Evolutionary conservation across 2,113 vertebrate species (phyloP), one percentile per base, ranked within the genome.

Genomic region (Callipepla californica): DNA sequence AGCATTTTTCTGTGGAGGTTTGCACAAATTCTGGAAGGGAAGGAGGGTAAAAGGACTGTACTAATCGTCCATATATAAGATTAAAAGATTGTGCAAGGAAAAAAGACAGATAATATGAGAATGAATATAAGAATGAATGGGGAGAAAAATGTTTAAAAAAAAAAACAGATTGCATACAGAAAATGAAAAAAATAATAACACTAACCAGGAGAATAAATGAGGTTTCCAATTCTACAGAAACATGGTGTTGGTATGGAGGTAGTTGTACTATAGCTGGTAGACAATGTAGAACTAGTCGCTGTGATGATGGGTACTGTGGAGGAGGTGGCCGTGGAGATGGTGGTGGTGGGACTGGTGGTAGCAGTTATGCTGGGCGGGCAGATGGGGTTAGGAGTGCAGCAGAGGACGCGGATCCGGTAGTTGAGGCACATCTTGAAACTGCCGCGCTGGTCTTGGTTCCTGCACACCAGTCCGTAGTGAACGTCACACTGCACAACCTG

Each of bases 171-270:
- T 1, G 7, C 1, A 6, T 0, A 32, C 11, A 1, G 0, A 34
- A 0, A 17, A 0, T 0, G 0, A 9, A 2, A 8, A 17, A 4
- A 25, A 3, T 0, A 1, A 0, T 1, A 3, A 6, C 5, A 88
- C 96, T 3, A 69, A 98, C 98, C 98, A 0, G 96, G 84, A 0
- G 53, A 62, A 44, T 75, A 96, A 5, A 97, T 0, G 2, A 0
- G 0, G 7, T 62, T 23, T 0, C 82, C 76, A 34, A 97, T 18
- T 5, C 78, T 93, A 19, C 98, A 98, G 32, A 80, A 97, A 58
- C 98, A 98, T 0, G 14, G 9, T 0, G 48, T 40, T 2, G 7
- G 7, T 0, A 10, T 0, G 45, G 7, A 0, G 0, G 3, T 0
- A 22, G 21, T 12, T 28, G 36, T 63, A 23, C 23, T 40, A 7